Percentiles rank a stretch among this genome's conserved stretches.
Evolutionary conservation across 2,113 vertebrate genomes (phyloP).

Genomic region (Bos taurus): ARS-UCD2.0 NC_037337.1:38585001-38585500

Average conservation of each 20-base stretch:
- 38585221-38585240: background rate
- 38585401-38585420: slow-evolving; percentile 53
- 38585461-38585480: background rate
- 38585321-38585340: background rate
- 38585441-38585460: slow-evolving; percentile 30
- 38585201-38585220: background rate
- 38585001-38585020: background rate
- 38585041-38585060: background rate
- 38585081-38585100: background rate
- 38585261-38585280: background rate
- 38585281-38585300: background rate
- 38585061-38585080: background rate
- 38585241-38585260: background rate
- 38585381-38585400: slow-evolving; percentile 27
- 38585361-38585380: slow-evolving; percentile 28
- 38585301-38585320: background rate
- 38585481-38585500: slow-evolving; percentile 55
- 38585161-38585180: background rate
- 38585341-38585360: background rate
- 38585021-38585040: background rate
- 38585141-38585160: background rate
- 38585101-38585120: background rate
- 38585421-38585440: slow-evolving; percentile 51
- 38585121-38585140: background rate
- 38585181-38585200: background rate